These are phyloP conservation scores for Bellardia bayeri DNA, from an alignment of 2,888 invertebrate genomes.

Conservation along the genomic window DNA sequence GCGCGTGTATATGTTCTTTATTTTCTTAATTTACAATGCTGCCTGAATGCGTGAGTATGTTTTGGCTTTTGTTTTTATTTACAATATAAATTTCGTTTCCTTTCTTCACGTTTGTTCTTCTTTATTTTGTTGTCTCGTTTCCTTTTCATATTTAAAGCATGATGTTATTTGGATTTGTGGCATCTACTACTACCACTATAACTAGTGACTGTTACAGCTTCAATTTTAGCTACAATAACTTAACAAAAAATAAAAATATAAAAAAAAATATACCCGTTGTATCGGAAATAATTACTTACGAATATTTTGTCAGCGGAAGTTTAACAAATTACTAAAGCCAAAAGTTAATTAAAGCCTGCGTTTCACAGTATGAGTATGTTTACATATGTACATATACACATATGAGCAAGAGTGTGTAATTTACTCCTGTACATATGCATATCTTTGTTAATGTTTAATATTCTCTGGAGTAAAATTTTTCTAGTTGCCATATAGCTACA, in stretches of 20 bases:
- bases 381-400: background rate
- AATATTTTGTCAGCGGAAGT: slow-evolving; percentile 69
- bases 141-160: background rate
- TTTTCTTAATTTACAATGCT: slow-evolving; percentile 39
- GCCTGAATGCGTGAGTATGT: slow-evolving; percentile 17
- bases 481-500: background rate
- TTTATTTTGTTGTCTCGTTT: background rate
- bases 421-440: background rate
- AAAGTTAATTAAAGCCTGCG: slow-evolving; percentile 56
- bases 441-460: slow-evolving; percentile 35
- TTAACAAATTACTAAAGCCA: slow-evolving; percentile 67
- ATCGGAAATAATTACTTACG: slow-evolving; percentile 71
- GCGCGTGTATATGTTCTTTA: background rate
- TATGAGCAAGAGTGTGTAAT: background rate
- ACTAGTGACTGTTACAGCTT: background rate
- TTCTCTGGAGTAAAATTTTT: slow-evolving; percentile 41
- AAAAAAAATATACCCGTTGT: slow-evolving; percentile 32
- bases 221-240: background rate
- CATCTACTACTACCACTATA: background rate
- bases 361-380: slow-evolving; percentile 20
- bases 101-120: background rate
- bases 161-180: slow-evolving; percentile 5
- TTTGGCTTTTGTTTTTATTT: slow-evolving; percentile 19
- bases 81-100: slow-evolving; percentile 32
- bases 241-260: background rate